Base-by-base conservation (phyloP, 2,888 invertebrate species). In the Pharmacophagus antenor region DNA sequence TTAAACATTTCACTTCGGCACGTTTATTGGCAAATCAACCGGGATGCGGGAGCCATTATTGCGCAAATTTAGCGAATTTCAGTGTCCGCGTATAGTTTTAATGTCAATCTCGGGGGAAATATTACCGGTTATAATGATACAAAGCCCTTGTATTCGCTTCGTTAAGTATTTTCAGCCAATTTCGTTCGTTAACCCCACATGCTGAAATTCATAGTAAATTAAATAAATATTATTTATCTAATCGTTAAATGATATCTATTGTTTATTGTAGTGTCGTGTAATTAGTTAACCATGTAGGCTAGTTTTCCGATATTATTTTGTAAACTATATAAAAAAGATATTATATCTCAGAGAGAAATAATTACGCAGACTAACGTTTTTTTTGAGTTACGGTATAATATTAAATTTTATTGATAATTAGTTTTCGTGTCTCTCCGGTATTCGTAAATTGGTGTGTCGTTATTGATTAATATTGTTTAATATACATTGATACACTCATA, bases 71-170 rank as follows among this genome's bases (percentile, higher is more conserved):
- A 69, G 71, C 71, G 73, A 70, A 79, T 76, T 77, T 72, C 72
- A 65, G 66, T 66, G 70, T 72, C 67, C 71, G 70, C 71, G 70
- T 72, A 76, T 82, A 82, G 84, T 80, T 81, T 77, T 73, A 74
- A 66, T 67, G 72, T 69, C 68, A 63, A 70, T 72, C 80, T 75
- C 76, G 59, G 44, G 80, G 87, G 86, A 82, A 68, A 79, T 78
- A 84, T 85, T 84, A 82, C 71, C 74, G 67, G 74, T 74, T 79
- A 70, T 82, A 84, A 84, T 81, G 82, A 81, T 75, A 80, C 84
- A 80, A 84, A 83, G 82, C 79, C 69, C 60, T 66, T 66, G 71
- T 72, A 70, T 76, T 69, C 72, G 75, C 71, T 70, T 81, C 77
- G 74, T 81, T 82, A 78, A 78, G 71, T 70, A 68, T 63, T 69